These are phyloP conservation scores for Bedellia somnulentella DNA, from an alignment of 2,888 invertebrate species.

Conservation along the genomic window DNA sequence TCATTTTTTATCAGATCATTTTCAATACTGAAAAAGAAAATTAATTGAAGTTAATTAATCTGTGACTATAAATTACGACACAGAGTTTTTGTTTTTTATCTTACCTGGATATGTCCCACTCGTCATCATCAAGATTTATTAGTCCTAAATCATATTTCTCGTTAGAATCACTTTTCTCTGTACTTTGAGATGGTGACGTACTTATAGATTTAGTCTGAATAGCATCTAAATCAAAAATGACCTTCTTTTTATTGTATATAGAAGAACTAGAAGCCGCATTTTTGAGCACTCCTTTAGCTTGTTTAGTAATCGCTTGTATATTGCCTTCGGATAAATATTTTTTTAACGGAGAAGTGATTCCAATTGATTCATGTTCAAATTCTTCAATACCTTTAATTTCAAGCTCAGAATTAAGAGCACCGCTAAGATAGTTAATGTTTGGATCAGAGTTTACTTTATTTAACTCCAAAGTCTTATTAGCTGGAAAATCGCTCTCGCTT, in stretches of 20 bases:
- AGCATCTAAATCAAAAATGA: conserved; percentile 64
- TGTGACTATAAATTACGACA: too few relatives aligned
- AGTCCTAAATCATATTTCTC: conserved; percentile 39
- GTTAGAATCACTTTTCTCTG: conserved; percentile 36
- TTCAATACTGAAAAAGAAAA: conserved; percentile 36
- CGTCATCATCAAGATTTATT: conserved; percentile 44
- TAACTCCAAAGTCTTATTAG: too few relatives aligned
- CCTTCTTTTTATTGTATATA: conserved; percentile 64
- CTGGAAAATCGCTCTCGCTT: too few relatives aligned
- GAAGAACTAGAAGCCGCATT: conserved; percentile 55
- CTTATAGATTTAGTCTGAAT: conserved; percentile 56
- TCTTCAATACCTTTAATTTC: too few relatives aligned
- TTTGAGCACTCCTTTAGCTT: conserved; percentile 63
- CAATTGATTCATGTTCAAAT: neutral
- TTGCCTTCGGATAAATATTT: conserved; percentile 22
- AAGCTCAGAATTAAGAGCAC: too few relatives aligned
- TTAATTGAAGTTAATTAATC: neutral
- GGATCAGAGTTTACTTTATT: neutral
- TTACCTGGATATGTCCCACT: conserved; percentile 60
- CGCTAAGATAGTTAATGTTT: too few relatives aligned
- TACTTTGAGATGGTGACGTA: conserved; percentile 54
- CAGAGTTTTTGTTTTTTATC: conserved; percentile 4
- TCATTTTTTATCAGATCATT: conserved; percentile 27
- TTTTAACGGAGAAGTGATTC: neutral
- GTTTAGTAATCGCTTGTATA: conserved; percentile 19